Evolutionary conservation across 1,140 invertebrate species (phyloP), one percentile per base, ranked within the genome.

Genomic region (Pseudomyrmex dendroicus): DNA sequence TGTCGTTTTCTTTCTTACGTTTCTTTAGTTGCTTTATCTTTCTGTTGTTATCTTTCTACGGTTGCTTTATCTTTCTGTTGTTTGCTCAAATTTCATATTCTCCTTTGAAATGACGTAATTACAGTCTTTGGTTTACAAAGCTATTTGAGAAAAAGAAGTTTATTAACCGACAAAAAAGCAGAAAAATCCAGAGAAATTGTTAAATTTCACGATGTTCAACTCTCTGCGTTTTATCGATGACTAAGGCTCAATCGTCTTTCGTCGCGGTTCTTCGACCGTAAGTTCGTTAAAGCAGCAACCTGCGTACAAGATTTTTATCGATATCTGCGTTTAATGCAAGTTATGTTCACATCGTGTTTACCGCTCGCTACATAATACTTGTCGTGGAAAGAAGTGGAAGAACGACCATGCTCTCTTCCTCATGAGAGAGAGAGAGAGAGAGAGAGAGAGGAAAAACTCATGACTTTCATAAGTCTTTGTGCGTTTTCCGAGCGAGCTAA

Each of bases 381-480:
- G 54, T 59, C 66, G 68, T 54, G 76, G 76, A 80, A 59, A 56
- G 13, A 48, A 44, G 25, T 44, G 73, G 54, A 83, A 77, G 62
- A 76, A 66, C 52, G 63, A 83, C 73, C 77, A 83, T 72, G 52
- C 44, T 56, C 25, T 12, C 50, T 46, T 62, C 0, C 2, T 25
- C 25, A 44, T 73, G 73, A 73, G 35, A 35, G 35, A 35, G 35
- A 35, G 35, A 35, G 35, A 35, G 35, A 35, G 35, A 35, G 35
- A 35, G 35, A 35, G 5, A 35, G 35, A 35, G 25, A 25, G 25
- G 0, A 35, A 35, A 35, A 86, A 63, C 74, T 84, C 63, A 74
- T 84, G 82, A 87, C 82, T 87, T 84, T 84, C 85, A 76, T 87
- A 84, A 87, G 86, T 73, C 82, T 70, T 84, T 76, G 82, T 66